Evolutionary conservation across 2,888 invertebrate species (phyloP), one percentile per base, ranked within the genome.

Genomic region (Choristoneura rosaceana): DNA sequence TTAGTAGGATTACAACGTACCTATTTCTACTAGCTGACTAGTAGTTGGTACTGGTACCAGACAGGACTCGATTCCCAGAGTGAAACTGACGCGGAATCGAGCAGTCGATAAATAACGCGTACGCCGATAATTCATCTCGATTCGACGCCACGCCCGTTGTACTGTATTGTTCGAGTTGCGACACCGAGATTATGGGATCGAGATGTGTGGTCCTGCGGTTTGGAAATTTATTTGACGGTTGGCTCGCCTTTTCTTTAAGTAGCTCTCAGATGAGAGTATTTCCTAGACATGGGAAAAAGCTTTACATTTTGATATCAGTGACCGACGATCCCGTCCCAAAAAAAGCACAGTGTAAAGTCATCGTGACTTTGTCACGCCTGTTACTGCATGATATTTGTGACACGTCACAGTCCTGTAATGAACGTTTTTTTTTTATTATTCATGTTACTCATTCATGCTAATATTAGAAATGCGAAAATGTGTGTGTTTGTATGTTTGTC

Each of bases 51-150:
- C 25, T 25, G 25, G 10, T 55, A 52, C 15, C 8, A 52, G 50
- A 17, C 55, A 10, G 55, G 55, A 55, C 55, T 25, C 55, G 9
- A 52, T 43, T 38, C 69, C 43, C 60, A 38, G 58, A 68, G 90
- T 85, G 89, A 90, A 90, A 89, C 82, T 78, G 81, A 86, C 83
- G 78, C 81, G 82, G 85, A 85, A 86, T 87, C 81, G 82, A 81
- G 82, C 77, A 74, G 74, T 76, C 87, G 77, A 90, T 91, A 90
- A 90, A 91, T 90, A 86, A 88, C 81, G 75, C 78, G 76, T 83
- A 79, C 78, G 80, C 82, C 85, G 83, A 89, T 91, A 89, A 88
- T 85, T 90, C 86, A 88, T 84, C 77, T 76, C 74, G 80, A 76
- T 75, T 74, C 62, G 64, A 63, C 71, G 50, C 67, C 61, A 62